A percentile compares a stretch with the other conserved stretches of the same genome.
phyloP scores from a whole-genome alignment of 2,113 vertebrate species.

The Sturnus vulgaris region DNA sequence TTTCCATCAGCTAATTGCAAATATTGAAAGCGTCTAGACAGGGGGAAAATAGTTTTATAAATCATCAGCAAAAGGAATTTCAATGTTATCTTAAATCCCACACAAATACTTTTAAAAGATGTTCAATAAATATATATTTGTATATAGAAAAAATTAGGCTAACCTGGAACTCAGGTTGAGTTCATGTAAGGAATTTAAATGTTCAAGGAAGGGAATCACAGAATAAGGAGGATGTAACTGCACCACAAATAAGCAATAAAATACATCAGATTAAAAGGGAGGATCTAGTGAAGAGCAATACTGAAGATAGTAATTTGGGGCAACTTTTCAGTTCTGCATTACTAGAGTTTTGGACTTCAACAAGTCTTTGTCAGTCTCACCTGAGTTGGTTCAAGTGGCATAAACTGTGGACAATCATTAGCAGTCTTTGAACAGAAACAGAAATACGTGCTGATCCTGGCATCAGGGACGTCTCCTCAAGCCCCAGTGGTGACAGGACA shows the following conservation, averaged over 20 bases:
- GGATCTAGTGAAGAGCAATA: background rate
- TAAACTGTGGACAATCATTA: background rate
- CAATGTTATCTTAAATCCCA: conserved; percentile 48
- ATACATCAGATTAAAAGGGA: background rate
- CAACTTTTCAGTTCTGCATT: background rate
- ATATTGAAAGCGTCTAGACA: conserved; percentile 50
- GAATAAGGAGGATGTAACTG: background rate
- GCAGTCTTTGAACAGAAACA: background rate
- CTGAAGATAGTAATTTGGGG: background rate
- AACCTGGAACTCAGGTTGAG: background rate
- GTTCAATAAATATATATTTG: conserved; percentile 42
- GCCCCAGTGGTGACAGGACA: background rate
- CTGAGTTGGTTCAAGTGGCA: background rate
- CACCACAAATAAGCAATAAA: conserved; percentile 8
- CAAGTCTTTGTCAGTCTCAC: background rate
- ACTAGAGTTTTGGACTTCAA: background rate
- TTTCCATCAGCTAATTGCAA: conserved; percentile 59
- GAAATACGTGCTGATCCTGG: background rate
- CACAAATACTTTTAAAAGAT: conserved; percentile 31
- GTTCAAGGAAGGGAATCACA: background rate
- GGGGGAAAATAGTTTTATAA: conserved; percentile 41
- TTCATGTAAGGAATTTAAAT: background rate
- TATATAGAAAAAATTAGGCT: conserved; percentile 1
- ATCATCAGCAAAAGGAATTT: conserved; percentile 44
- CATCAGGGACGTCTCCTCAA: background rate